Evolutionary conservation across 2,888 invertebrate genomes (phyloP), one percentile per base, ranked within the genome.

Genomic region (Cheilosia scutellata): DNA sequence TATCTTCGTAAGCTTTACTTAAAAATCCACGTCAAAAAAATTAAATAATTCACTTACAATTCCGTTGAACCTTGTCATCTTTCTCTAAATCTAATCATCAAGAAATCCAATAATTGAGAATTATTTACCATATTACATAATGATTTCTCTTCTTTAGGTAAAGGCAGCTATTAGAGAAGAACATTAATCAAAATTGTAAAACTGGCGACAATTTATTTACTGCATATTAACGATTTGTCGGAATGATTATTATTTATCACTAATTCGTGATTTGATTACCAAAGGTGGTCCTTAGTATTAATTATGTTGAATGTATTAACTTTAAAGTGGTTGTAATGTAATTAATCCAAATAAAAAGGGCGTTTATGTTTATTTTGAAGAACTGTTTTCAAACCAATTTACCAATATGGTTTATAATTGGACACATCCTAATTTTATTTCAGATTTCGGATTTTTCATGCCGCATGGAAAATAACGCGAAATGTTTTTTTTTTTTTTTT

Each of bases 131-230:
- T 16, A 49, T n/a, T 58, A 42, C 1, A 29, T 58, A 6, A 66
- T 65, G 16, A 63, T 58, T 79, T 72, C 51, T 79, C 9, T 66
- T 44, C 79, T 72, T 29, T 65, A 79, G 79, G 44, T 58, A 51
- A 49, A 27, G 42, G 65, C 65, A 60, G 58, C 58, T 16, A 25
- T 40, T 51, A 77, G 49, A 53, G 51, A 44, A 66, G 65, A 27
- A 27, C 65, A 27, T 47, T 31, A 27, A 33, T 27, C 20, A 68
- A 42, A 31, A 16, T n/a, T 13, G 16, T 16, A 16, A 44, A 16
- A 44, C 44, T 44, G 44, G 6, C 44, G 9, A 33, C 42, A 42
- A 42, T 42, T n/a, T n/a, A 42, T 42, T 13, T 33, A 33, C 37
- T 5, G 13, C 5, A 44, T 16, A 2, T 44, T 16, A 44, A 44